These are phyloP conservation scores for Bursaphelenchus mucronatus DNA, from an alignment of 1,140 invertebrate species.

Conservation along the genomic window DNA sequence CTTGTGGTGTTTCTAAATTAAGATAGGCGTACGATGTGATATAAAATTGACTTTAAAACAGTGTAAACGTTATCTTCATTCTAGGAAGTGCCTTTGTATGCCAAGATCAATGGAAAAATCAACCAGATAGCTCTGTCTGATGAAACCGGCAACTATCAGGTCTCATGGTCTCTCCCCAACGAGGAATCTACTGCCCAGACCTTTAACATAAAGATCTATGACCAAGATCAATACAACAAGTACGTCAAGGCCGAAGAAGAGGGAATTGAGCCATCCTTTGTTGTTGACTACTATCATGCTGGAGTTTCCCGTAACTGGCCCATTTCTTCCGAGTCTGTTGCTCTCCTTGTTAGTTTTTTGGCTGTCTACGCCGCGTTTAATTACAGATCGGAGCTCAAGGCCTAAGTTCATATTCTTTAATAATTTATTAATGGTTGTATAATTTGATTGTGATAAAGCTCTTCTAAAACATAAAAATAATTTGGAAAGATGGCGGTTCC, in stretches of 20 bases:
- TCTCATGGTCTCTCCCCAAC: constrained; percentile 48
- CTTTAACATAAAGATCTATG: constrained; percentile 54
- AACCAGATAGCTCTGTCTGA: constrained; percentile 51
- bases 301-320: constrained; percentile 48
- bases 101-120: constrained; percentile 44
- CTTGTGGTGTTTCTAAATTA: constrained; percentile 1
- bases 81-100: constrained; percentile 53
- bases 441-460: too few species aligned
- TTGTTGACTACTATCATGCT: constrained; percentile 61
- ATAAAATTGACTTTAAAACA: not conserved
- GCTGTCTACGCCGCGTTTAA: constrained; percentile 42
- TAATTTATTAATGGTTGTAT: too few species aligned
- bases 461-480: too few species aligned
- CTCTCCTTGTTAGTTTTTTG: constrained; percentile 36
- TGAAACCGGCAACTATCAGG: constrained; percentile 57
- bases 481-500: too few species aligned
- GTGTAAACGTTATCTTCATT: constrained; percentile 27
- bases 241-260: constrained; percentile 61
- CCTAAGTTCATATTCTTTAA: too few species aligned
- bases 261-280: constrained; percentile 62
- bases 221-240: constrained; percentile 49
- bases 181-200: constrained; percentile 43
- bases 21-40: not conserved
- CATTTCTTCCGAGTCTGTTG: constrained; percentile 50
- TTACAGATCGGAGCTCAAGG: constrained; percentile 22